Evolutionary conservation across 2,797 vertebrate species (phyloP).

Genomic region (Cetoscarus ocellatus): DNA sequence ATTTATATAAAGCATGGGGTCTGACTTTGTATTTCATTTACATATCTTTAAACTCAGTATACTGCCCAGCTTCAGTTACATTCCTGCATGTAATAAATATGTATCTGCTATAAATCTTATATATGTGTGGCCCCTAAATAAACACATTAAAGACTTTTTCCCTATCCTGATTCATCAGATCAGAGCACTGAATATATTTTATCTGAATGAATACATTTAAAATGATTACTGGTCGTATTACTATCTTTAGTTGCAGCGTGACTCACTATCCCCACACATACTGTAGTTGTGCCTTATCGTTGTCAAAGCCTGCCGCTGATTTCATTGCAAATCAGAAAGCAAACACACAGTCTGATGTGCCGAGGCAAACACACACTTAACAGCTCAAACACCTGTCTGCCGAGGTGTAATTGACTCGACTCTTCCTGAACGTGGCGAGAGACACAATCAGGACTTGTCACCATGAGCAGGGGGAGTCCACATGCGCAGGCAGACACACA

Average conservation of each 20-base stretch:
- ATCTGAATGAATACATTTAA: conserved; percentile 37
- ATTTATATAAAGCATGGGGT: too few relatives aligned
- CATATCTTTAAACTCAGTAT: too few relatives aligned
- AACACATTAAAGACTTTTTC: neutral
- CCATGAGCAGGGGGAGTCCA: conserved; percentile 39
- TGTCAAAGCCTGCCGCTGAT: conserved; percentile 42
- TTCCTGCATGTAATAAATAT: neutral
- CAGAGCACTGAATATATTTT: neutral
- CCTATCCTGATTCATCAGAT: neutral
- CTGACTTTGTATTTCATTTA: too few relatives aligned
- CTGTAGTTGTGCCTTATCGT: conserved; percentile 31
- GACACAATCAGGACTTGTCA: conserved; percentile 59
- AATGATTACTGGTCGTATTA: conserved; percentile 23
- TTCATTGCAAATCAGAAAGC: conserved; percentile 47
- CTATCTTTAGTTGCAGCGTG: conserved; percentile 38
- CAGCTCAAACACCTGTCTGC: conserved; percentile 60
- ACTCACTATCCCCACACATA: conserved; percentile 27
- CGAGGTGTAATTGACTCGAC: conserved; percentile 58
- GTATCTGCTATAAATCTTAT: neutral
- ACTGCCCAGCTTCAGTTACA: too few relatives aligned
- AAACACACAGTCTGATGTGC: conserved; percentile 47
- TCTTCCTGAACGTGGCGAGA: conserved; percentile 42
- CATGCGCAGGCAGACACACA: neutral
- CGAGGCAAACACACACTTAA: conserved; percentile 50
- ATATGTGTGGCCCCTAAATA: neutral